Evolutionary conservation across 2,797 vertebrate species (phyloP).

Genomic region (Sciurus carolinensis): DNA sequence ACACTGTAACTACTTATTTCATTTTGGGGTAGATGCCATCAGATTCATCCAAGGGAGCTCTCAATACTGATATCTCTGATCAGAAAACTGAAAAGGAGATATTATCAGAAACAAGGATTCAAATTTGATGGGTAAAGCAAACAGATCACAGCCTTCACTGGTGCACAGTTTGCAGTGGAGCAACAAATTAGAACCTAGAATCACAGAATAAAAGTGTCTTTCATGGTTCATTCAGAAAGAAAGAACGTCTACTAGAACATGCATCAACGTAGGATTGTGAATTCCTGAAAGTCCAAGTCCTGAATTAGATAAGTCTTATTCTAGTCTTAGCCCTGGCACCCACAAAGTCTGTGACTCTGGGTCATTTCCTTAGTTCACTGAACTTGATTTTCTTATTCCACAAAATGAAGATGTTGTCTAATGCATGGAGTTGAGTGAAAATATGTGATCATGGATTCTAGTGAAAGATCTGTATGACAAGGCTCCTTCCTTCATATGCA

Average conservation of each 20-base stretch:
- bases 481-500: neutral
- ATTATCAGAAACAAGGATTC: neutral
- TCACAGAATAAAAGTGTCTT: neutral
- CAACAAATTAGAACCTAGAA: neutral
- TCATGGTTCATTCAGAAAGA: neutral
- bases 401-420: neutral
- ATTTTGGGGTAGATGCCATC: neutral
- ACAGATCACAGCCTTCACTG: too few species aligned
- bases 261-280: neutral
- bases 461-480: neutral
- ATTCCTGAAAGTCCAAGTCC: neutral
- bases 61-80: neutral
- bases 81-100: neutral
- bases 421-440: neutral
- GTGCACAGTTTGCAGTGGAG: neutral
- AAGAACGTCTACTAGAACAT: neutral
- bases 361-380: neutral
- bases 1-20: neutral
- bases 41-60: neutral
- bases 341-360: neutral
- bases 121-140: neutral
- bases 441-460: neutral
- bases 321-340: neutral
- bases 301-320: neutral
- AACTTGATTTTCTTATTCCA: neutral